A percentile compares a stretch with the other conserved stretches of the same genome.
Evolutionary conservation across 2,113 vertebrate species (phyloP).

Genomic region (Hassar affinis): DNA sequence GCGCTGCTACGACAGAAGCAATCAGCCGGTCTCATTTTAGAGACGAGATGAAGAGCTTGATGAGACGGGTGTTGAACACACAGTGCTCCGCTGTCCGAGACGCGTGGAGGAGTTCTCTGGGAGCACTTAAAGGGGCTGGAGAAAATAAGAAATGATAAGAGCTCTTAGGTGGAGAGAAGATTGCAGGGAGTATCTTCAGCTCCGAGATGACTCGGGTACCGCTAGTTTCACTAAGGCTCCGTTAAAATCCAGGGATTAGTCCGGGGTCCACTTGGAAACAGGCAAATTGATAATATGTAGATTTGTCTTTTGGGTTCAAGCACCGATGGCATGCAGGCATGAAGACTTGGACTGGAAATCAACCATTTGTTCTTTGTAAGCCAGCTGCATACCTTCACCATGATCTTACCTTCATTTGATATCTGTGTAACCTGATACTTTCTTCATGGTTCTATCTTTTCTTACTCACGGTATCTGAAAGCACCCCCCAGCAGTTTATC

Average conservation of each 20-base stretch:
- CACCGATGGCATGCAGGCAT: neutral
- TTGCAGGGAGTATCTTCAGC: neutral
- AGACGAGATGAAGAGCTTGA: neutral
- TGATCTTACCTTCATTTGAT: neutral
- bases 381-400: too few species aligned
- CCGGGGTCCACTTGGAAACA: neutral
- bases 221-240: neutral
- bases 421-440: neutral
- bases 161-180: neutral
- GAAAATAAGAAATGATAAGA: too few species aligned
- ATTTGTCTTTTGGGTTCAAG: neutral
- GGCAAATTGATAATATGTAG: neutral
- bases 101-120: neutral
- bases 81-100: neutral
- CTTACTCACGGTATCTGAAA: too few species aligned
- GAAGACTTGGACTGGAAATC: too few species aligned
- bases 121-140: neutral
- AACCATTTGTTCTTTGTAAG: too few species aligned
- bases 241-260: neutral
- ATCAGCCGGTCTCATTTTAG: neutral
- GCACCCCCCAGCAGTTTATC: neutral
- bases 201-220: neutral
- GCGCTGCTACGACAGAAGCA: neutral
- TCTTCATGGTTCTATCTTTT: neutral
- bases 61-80: too few species aligned